These are phyloP conservation scores for Actinostola sp. DNA, from an alignment of 92 coral and sea anemone genomes.

Conservation along the genomic window DNA sequence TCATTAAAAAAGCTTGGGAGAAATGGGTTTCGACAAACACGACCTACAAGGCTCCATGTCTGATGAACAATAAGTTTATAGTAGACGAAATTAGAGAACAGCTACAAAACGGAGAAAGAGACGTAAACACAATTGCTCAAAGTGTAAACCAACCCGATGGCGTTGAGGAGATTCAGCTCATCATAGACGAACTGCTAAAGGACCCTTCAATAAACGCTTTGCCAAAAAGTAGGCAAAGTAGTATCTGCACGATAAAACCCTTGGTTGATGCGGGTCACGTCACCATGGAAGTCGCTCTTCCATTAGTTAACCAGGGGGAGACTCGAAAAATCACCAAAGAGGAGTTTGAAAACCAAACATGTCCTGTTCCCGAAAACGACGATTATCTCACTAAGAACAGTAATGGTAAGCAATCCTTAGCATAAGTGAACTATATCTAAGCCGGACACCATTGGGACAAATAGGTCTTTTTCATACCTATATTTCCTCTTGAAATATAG, in stretches of 20 bases:
- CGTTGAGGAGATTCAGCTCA: neutral
- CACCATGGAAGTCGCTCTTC: too few species aligned
- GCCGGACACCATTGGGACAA: too few species aligned
- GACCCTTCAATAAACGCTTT: neutral
- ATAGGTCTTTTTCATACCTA: too few species aligned
- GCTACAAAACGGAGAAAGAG: neutral
- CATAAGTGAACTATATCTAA: too few species aligned
- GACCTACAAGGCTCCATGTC: neutral
- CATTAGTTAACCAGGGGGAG: too few species aligned
- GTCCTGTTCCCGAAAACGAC: too few species aligned
- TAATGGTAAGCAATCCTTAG: too few species aligned
- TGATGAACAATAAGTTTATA: neutral
- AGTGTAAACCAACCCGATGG: slow-evolving; percentile 6
- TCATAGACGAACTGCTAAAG: neutral
- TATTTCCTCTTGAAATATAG: too few species aligned
- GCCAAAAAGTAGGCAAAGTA: neutral
- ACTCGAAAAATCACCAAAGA: too few species aligned
- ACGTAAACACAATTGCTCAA: neutral
- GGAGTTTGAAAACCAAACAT: too few species aligned
- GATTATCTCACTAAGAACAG: too few species aligned
- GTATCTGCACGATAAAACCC: neutral
- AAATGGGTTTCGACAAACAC: neutral
- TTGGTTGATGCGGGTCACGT: neutral
- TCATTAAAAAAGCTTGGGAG: neutral
- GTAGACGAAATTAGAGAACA: neutral